Base-by-base conservation (phyloP, 2,113 vertebrate genomes). In the Chaenocephalus aceratus region DNA sequence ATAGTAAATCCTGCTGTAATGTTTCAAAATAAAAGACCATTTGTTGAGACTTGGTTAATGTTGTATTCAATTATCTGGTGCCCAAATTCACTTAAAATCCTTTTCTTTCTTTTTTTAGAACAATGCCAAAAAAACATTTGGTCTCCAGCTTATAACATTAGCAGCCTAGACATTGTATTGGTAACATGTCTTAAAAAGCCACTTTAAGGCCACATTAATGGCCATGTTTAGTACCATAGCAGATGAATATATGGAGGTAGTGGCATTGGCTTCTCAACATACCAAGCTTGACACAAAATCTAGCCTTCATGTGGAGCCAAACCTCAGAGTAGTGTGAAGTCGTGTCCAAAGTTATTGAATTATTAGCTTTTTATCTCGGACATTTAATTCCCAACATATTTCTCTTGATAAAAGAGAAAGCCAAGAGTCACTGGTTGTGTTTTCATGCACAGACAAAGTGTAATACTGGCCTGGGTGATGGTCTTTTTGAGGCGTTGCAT, bases 111-210 rank as follows among this genome's bases (percentile, higher is more conserved):
- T 34, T 34, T 34, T 52, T 69, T 36, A 72, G 2, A 63, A 30
- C 21, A 30, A 36, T 46, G 46, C 12, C 3, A 48, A 21, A 59
- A 16, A 53, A 1, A 61, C 79, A 26, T 84, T 88, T 88, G 78
- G 88, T 76, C 3, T 84, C 72, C 16, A 82, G 78, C 82, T 10
- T 82, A 83, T 91, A 91, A 94, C 91, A 72, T 82, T 16, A 61
- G 75, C 57, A 69, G 62, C 41, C 21, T 45, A n/a, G 54, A 86
- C 26, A 57, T 18, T 67, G 62, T 57, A 26, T 61, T 77, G 44
- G 60, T 65, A 6, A 56, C 70, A 73, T 26, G 9, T 85, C 75
- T 62, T 12, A 36, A 67, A 67, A 79, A 87, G 78, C 59, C 82
- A 82, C 60, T 16, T 10, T 3, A 18, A 23, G 57, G 72, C 14